Conservation (phyloP, 2,797 vertebrate species). For the Lacerta agilis region DNA sequence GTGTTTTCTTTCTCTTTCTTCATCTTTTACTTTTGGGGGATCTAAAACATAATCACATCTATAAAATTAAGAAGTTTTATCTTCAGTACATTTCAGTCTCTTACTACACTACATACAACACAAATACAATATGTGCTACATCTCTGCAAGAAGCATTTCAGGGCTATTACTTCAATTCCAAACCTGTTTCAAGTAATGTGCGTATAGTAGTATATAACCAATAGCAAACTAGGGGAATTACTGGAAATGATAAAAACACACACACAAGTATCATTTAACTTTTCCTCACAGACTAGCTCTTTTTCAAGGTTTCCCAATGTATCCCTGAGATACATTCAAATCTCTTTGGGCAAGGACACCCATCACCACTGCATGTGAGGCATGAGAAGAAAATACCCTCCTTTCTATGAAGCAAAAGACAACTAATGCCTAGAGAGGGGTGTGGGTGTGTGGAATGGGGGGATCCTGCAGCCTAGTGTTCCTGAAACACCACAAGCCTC, state of each 20-base stretch:
- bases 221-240: too few relatives aligned
- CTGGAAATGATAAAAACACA: neutral
- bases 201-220: too few relatives aligned
- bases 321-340: neutral
- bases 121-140: neutral
- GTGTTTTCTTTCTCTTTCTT: conserved; percentile 76
- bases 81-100: neutral
- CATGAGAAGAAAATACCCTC: neutral
- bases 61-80: conserved; percentile 38
- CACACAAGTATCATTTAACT: neutral
- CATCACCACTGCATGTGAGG: neutral
- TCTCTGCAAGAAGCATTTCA: neutral
- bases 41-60: conserved; percentile 42
- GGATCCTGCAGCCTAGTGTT: neutral
- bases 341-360: neutral
- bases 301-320: neutral
- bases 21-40: conserved; percentile 68
- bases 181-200: neutral
- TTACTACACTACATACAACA: neutral
- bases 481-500: neutral
- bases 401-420: neutral
- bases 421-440: neutral
- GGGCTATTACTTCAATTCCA: neutral
- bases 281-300: neutral
- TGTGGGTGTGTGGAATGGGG: neutral